These are phyloP conservation scores for Lasioglossum leucozonium DNA, from an alignment of 2,888 invertebrate species.

Conservation along the genomic window DNA sequence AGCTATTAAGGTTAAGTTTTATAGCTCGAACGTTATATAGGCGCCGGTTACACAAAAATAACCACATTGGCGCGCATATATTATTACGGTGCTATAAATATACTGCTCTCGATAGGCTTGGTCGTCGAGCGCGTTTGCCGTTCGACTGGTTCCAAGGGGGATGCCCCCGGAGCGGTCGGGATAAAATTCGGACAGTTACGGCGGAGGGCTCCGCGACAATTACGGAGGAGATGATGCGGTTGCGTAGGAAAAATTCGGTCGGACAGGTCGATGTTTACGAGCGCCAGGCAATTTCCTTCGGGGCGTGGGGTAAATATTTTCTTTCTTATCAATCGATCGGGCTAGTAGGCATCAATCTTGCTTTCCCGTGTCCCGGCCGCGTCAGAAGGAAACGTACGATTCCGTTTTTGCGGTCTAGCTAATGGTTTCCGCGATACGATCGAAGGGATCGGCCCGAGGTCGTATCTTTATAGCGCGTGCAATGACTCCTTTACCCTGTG, in stretches of 20 bases:
- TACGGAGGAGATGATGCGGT: neutral
- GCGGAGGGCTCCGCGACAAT: no score
- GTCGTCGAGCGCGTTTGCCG: no score
- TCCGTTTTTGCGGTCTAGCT: conserved; percentile 65
- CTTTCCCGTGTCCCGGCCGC: conserved; percentile 41
- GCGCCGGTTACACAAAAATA: conserved; percentile 19
- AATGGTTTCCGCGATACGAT: conserved; percentile 74
- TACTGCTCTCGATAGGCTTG: neutral
- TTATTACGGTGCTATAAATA: neutral
- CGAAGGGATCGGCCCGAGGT: conserved; percentile 67
- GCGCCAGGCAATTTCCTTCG: conserved; percentile 38
- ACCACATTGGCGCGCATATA: conserved; percentile 8
- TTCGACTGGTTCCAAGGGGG: neutral
- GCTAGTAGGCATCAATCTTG: conserved; percentile 66
- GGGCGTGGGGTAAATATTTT: conserved; percentile 53
- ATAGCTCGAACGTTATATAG: conserved; percentile 11
- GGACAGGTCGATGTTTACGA: conserved; percentile 39
- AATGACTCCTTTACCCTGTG: conserved; percentile 71
- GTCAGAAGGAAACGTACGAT: conserved; percentile 54
- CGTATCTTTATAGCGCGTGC: conserved; percentile 73
- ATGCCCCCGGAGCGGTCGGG: no score
- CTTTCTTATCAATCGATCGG: conserved; percentile 65
- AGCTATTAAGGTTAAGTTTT: conserved; percentile 35
- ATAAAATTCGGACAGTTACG: no score
- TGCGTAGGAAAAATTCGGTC: neutral